These are phyloP conservation scores for Cynocephalus volans DNA, from an alignment of 2,113 vertebrate species.

Conservation along the genomic window DNA sequence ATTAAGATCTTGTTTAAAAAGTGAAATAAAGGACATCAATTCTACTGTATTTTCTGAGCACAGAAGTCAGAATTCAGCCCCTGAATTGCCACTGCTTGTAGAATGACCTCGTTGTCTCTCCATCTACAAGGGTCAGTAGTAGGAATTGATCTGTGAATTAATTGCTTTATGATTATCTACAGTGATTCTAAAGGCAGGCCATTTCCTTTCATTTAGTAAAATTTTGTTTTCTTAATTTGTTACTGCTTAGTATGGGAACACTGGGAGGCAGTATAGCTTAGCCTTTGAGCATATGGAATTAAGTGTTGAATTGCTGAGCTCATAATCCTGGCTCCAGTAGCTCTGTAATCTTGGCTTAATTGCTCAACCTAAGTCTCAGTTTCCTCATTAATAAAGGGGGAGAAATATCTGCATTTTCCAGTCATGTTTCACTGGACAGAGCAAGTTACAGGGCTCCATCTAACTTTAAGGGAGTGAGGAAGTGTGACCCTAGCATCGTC, in stretches of 20 bases:
- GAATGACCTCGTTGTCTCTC: neutral
- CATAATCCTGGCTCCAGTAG: neutral
- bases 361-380: neutral
- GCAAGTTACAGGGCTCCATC: neutral
- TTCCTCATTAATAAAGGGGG: neutral
- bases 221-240: neutral
- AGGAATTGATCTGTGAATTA: constrained; percentile 19
- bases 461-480: neutral
- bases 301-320: neutral
- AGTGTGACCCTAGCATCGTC: neutral
- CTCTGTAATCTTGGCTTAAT: neutral
- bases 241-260: neutral
- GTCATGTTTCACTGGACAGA: neutral
- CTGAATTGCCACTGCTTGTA: neutral
- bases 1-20: neutral
- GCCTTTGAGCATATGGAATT: neutral
- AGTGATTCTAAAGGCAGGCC: neutral
- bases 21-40: neutral
- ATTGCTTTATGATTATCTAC: neutral
- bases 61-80: neutral
- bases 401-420: neutral
- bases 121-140: neutral
- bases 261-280: neutral
- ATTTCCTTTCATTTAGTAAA: neutral
- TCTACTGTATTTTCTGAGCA: neutral